Evolutionary conservation across 2,797 vertebrate species (phyloP).

Genomic region (Poeciliopsis turneri): DNA sequence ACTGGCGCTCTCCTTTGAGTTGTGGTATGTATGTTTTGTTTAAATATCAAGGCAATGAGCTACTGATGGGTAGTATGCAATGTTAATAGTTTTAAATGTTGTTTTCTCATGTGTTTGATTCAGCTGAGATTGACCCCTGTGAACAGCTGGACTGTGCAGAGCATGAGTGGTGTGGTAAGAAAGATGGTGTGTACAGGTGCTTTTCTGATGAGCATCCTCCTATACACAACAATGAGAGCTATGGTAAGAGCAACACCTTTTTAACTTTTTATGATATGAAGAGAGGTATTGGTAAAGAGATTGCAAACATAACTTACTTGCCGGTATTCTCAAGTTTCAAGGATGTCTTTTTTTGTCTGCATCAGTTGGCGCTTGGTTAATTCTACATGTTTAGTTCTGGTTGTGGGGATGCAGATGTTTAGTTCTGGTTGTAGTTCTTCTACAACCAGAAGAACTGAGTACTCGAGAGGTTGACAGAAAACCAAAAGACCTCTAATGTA

Average conservation of each 20-base stretch:
- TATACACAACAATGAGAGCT: conserved; percentile 44
- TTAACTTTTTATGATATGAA: neutral
- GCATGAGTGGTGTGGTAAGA: conserved; percentile 72
- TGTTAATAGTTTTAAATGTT: neutral
- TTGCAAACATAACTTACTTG: too few relatives aligned
- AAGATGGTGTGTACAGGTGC: conserved; percentile 61
- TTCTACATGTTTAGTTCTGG: too few relatives aligned
- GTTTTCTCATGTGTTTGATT: neutral
- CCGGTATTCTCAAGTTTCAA: too few relatives aligned
- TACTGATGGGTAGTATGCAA: neutral
- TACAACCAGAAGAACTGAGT: too few relatives aligned
- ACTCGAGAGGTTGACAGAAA: too few relatives aligned
- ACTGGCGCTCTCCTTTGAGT: conserved; percentile 53
- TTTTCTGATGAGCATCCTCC: conserved; percentile 62
- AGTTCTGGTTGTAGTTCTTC: too few relatives aligned
- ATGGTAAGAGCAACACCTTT: conserved; percentile 33
- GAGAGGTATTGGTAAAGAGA: neutral
- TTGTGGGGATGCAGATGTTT: too few relatives aligned
- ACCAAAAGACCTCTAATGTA: too few relatives aligned
- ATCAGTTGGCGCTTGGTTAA: too few relatives aligned
- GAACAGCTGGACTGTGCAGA: conserved; percentile 57
- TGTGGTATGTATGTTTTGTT: conserved; percentile 52
- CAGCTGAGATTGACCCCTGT: conserved; percentile 64
- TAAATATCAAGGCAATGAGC: too few relatives aligned
- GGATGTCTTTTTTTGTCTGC: too few relatives aligned